Evolutionary conservation across 2,113 vertebrate species (phyloP).

Genomic region (Silurus glanis): DNA sequence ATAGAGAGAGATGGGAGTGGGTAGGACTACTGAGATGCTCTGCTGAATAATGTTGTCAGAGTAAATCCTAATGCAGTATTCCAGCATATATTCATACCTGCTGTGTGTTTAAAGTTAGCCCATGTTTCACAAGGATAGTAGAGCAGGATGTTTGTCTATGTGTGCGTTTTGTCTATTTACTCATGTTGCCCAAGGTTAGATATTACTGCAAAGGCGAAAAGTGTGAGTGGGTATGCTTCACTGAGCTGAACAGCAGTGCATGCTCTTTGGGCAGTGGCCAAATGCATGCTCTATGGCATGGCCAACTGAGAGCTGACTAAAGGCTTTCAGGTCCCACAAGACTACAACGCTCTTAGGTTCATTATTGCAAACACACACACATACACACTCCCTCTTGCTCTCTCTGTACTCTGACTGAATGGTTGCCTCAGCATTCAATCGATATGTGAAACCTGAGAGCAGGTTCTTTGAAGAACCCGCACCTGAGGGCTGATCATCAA

Average conservation of each 20-base stretch:
- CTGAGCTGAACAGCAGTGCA: background rate
- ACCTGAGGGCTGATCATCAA: background rate
- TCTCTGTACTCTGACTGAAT: slow-evolving; percentile 61
- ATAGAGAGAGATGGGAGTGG: background rate
- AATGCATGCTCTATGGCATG: slow-evolving; percentile 19
- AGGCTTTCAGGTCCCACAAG: slow-evolving; percentile 55
- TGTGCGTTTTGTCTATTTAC: slow-evolving; percentile 33
- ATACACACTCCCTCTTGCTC: slow-evolving; percentile 61
- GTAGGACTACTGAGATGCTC: background rate
- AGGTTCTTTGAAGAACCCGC: slow-evolving; percentile 45
- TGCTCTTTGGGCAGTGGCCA: slow-evolving; percentile 7
- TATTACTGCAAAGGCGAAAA: slow-evolving; percentile 16
- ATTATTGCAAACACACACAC: slow-evolving; percentile 63
- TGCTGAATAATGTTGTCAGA: background rate
- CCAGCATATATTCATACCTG: background rate
- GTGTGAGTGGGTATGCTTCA: background rate
- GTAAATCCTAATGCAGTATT: background rate
- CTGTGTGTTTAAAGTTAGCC: background rate
- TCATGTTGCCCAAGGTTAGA: background rate
- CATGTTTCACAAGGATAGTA: background rate
- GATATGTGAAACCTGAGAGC: slow-evolving; percentile 59
- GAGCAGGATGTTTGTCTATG: slow-evolving; percentile 20
- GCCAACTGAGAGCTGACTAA: slow-evolving; percentile 55
- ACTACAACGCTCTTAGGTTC: slow-evolving; percentile 56
- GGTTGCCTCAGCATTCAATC: slow-evolving; percentile 68